A percentile compares a stretch with the other conserved stretches of the same genome.
These are phyloP conservation scores for Pyralis farinalis DNA, from an alignment of 2,888 invertebrate species.

Conservation along the genomic window DNA sequence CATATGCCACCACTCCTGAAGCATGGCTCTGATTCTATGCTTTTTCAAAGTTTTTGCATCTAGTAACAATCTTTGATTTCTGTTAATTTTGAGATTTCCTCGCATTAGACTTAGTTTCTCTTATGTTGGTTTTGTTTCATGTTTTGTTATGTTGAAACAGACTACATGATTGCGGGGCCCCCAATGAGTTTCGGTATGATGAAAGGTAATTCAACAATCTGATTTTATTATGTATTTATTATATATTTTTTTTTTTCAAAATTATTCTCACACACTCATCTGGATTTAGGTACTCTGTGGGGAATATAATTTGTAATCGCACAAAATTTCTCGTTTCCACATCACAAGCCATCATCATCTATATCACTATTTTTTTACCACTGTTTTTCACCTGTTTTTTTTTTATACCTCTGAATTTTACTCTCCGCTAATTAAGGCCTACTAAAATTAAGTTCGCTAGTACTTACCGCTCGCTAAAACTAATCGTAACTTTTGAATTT, in stretches of 20 bases:
- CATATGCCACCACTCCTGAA: slow-evolving; percentile 37
- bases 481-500: slow-evolving; percentile 36
- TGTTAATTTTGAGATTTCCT: slow-evolving; percentile 19
- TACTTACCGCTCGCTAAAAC: slow-evolving; percentile 53
- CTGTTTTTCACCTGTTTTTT: no score
- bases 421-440: slow-evolving; percentile 54
- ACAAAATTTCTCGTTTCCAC: slow-evolving; percentile 59
- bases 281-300: slow-evolving; percentile 68
- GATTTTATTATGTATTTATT: slow-evolving; percentile 41
- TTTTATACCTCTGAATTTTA: slow-evolving; percentile 27
- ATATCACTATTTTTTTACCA: slow-evolving; percentile 21
- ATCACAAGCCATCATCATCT: slow-evolving; percentile 54
- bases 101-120: slow-evolving; percentile 82
- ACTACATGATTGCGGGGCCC: slow-evolving; percentile 88
- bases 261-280: slow-evolving; percentile 62
- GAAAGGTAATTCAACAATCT: slow-evolving; percentile 86
- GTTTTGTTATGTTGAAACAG: slow-evolving; percentile 85
- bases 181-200: slow-evolving; percentile 93
- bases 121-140: slow-evolving; percentile 86
- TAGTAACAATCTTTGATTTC: slow-evolving; percentile 20
- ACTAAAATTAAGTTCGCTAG: slow-evolving; percentile 54
- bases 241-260: slow-evolving; percentile 51
- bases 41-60: slow-evolving; percentile 36
- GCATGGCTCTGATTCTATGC: slow-evolving; percentile 70
- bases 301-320: slow-evolving; percentile 56